Evolutionary conservation across 2,888 invertebrate species (phyloP), one percentile per base, ranked within the genome.

Genomic region (Rhimphoctona megacephalus): DNA sequence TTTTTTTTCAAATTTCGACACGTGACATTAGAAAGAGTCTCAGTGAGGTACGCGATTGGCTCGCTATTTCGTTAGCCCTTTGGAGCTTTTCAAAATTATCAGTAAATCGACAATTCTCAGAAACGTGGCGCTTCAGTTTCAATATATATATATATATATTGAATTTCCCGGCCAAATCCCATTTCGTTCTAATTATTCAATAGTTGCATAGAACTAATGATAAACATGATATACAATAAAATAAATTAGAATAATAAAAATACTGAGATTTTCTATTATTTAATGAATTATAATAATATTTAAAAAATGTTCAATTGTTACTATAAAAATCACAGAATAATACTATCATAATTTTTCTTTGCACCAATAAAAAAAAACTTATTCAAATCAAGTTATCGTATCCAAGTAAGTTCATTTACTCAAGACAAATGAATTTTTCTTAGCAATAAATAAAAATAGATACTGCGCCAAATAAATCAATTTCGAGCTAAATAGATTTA

Each of bases 1-100:
- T 69, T 46, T 46, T 33, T 67, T 74, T 61, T 39, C 49, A 66
- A 81, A 52, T 72, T 66, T 43, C 22, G 67, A 77, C 86, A 81
- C 86, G 86, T 81, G 76, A 86, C 66, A 6, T n/a, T 22, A 30
- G 11, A 57, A 39, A 46, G 19, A 66, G 17, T 9, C 64, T 33
- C 9, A 25, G n/a, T 25, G n/a, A 25, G 46, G 17, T 8, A 33
- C 77, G 17, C 25, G 67, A 78, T 67, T 78, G 66, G 78, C 39
- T 36, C 22, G 66, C 52, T 67, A 67, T 67, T 78, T 33, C 33
- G 36, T 78, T 22, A 25, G 17, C 19, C 78, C 39, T 66, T 49
- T 52, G 22, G 8, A 6, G 46, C 30, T 30, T 64, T 22, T 6
- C n/a, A 22, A n/a, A 30, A 30, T 61, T 30, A 30, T 61, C 33